Percentiles rank a stretch among this genome's conserved stretches.
Conservation (phyloP, 2,888 invertebrate species). For the Atherix ibis region DNA sequence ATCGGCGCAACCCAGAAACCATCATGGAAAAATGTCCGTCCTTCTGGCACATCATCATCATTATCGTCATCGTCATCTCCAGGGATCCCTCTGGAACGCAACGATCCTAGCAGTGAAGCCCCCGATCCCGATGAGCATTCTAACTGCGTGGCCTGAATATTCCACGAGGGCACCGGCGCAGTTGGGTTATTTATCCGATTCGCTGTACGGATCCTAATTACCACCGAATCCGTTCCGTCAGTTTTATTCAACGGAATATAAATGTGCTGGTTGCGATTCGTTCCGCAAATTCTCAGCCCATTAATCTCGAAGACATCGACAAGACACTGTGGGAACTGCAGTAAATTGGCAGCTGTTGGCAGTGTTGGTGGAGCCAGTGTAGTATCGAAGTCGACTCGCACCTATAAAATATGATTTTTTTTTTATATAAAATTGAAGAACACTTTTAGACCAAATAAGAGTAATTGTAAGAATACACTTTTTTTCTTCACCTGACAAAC, state of each 20-base stretch:
- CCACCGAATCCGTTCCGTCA: conserved; percentile 14
- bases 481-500: conserved; percentile 4
- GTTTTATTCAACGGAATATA: conserved; percentile 19
- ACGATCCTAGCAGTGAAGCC: no score
- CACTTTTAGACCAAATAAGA: not conserved
- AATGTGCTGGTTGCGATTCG: conserved; percentile 42
- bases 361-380: conserved; percentile 19
- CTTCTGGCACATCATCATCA: no score
- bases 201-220: conserved; percentile 11
- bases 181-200: no score
- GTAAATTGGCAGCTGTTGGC: conserved; percentile 10
- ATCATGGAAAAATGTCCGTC: conserved; percentile 12
- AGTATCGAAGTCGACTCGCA: conserved; percentile 21
- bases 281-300: conserved; percentile 35
- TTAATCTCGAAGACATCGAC: conserved; percentile 17
- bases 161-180: conserved; percentile 13
- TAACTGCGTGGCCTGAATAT: conserved; percentile 17
- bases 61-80: no score
- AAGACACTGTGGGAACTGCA: conserved; percentile 17
- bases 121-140: conserved; percentile 20
- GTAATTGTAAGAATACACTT: not conserved
- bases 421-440: not conserved
- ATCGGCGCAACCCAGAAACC: conserved; percentile 19
- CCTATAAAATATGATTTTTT: not conserved
- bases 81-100: not conserved